Percentiles rank a stretch among this genome's conserved stretches.
These are phyloP conservation scores for Trichonephila clavata DNA, from an alignment of 1,140 invertebrate species.

Conservation along the genomic window DNA sequence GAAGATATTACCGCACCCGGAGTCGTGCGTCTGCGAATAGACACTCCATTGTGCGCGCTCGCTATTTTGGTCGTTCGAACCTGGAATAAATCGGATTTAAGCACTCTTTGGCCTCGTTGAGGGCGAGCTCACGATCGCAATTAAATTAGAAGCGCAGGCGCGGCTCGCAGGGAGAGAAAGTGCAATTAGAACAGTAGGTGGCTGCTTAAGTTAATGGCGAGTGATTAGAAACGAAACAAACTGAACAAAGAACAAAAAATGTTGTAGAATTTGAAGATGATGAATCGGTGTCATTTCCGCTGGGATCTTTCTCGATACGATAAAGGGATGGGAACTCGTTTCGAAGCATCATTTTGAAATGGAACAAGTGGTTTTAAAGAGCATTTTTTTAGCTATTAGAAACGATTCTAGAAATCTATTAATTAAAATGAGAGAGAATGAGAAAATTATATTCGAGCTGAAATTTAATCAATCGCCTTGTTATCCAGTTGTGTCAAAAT, in stretches of 20 bases:
- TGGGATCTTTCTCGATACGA: background rate
- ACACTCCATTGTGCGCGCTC: background rate
- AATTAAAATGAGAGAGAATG: too few species aligned
- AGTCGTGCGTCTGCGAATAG: background rate
- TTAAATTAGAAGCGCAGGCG: background rate
- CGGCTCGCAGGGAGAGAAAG: background rate
- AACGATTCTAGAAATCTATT: too few species aligned
- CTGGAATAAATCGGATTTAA: slow-evolving; percentile 8
- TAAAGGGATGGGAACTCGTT: too few species aligned
- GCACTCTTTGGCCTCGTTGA: slow-evolving; percentile 2
- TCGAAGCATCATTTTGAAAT: too few species aligned
- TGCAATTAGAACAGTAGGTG: background rate
- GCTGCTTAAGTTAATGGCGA: background rate
- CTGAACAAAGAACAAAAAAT: too few species aligned
- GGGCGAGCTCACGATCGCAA: background rate
- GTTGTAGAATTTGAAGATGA: too few species aligned
- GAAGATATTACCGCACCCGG: background rate
- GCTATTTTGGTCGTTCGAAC: background rate
- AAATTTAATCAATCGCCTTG: too few species aligned
- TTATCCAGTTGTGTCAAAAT: too few species aligned
- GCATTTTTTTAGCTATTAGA: too few species aligned
- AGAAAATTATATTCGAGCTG: too few species aligned
- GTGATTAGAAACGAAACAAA: background rate
- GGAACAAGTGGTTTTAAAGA: too few species aligned
- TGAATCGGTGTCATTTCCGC: background rate